Conservation (phyloP, 2,113 vertebrate species). For the Loxodonta africana region DNA sequence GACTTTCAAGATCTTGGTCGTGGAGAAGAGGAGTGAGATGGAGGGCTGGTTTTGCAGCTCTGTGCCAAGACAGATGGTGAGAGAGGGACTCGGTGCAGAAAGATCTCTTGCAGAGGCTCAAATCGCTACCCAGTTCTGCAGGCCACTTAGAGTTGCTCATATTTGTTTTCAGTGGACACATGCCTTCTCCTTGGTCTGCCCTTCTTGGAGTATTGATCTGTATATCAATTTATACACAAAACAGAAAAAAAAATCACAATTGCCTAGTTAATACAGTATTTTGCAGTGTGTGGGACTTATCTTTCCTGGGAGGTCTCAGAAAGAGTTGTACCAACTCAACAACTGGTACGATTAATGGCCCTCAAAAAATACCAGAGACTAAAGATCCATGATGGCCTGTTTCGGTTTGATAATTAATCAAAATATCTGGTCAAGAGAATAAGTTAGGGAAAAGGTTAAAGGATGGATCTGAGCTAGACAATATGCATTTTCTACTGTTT, state of each 20-base stretch:
- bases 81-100: neutral
- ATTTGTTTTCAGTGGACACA: neutral
- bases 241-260: neutral
- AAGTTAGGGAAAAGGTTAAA: neutral
- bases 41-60: neutral
- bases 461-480: neutral
- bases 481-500: neutral
- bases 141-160: neutral
- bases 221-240: neutral
- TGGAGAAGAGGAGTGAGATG: neutral
- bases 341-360: neutral
- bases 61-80: neutral
- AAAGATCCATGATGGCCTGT: neutral
- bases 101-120: neutral
- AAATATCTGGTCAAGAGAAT: neutral
- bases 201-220: neutral
- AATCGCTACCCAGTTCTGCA: neutral
- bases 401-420: neutral
- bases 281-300: neutral
- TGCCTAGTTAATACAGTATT: neutral
- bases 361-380: neutral
- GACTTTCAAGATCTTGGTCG: constrained; percentile 35
- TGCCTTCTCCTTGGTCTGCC: neutral
- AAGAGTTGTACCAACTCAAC: neutral
- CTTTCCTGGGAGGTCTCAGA: neutral